phyloP scores from a whole-genome alignment of 2,888 invertebrate species.

The Leptogaster cylindrica region DNA sequence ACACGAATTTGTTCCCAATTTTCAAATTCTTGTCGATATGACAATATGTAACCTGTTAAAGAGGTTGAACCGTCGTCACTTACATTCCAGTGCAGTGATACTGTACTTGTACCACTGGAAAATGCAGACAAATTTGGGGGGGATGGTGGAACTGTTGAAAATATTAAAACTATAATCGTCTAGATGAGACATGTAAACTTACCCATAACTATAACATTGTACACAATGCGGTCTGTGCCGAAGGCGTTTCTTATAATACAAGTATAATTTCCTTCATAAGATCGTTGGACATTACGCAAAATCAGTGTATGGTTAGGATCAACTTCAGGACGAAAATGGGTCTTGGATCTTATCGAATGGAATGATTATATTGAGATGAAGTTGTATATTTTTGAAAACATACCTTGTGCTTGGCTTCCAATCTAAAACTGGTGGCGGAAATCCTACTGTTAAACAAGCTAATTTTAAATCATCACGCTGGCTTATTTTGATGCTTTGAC shows the following conservation, averaged over 20 bases:
- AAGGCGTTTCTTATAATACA: slow-evolving; percentile 64
- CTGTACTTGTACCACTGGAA: slow-evolving; percentile 64
- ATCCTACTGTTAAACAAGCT: slow-evolving; percentile 65
- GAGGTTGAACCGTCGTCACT: slow-evolving; percentile 66
- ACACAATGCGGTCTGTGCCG: slow-evolving; percentile 65
- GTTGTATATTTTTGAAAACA: not conserved
- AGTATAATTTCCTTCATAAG: slow-evolving; percentile 66
- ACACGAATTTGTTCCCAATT: slow-evolving; percentile 66
- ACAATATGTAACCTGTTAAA: slow-evolving; percentile 64
- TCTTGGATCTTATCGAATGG: slow-evolving; percentile 51
- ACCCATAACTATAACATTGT: slow-evolving; percentile 66
- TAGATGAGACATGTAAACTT: slow-evolving; percentile 38
- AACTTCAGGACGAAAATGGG: slow-evolving; percentile 59
- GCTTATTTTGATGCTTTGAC: slow-evolving; percentile 64
- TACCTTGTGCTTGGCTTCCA: slow-evolving; percentile 63
- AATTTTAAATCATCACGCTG: slow-evolving; percentile 65
- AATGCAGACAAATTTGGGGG: slow-evolving; percentile 64
- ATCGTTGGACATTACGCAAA: slow-evolving; percentile 63
- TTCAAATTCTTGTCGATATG: slow-evolving; percentile 64
- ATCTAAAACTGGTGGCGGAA: slow-evolving; percentile 63
- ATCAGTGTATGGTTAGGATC: slow-evolving; percentile 63
- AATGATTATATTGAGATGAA: not conserved
- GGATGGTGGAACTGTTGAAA: slow-evolving; percentile 65
- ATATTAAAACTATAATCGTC: not conserved
- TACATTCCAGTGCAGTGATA: slow-evolving; percentile 64